A percentile compares a stretch with the other conserved stretches of the same genome.
phyloP scores from a whole-genome alignment of 2,797 vertebrate species.

The Sciurus vulgaris region DNA sequence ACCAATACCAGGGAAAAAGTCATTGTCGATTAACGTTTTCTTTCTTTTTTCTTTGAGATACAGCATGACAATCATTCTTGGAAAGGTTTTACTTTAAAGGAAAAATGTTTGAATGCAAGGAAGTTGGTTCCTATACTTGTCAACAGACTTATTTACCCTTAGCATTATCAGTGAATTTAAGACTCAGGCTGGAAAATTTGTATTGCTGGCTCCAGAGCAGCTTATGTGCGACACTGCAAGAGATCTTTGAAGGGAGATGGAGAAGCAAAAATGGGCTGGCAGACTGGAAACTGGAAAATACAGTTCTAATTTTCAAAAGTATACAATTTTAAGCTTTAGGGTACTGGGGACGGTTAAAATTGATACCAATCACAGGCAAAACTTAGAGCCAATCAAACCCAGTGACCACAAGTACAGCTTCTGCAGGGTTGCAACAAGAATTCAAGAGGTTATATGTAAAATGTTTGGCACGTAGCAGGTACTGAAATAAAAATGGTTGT shows the following conservation, averaged over 20 bases:
- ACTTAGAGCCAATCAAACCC: background rate
- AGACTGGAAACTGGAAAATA: constrained; percentile 64
- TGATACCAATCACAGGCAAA: background rate
- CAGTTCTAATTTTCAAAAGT: constrained; percentile 50
- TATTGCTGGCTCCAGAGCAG: constrained; percentile 15
- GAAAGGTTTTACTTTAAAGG: constrained; percentile 64
- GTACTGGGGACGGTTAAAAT: background rate
- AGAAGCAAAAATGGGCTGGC: constrained; percentile 3
- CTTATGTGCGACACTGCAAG: constrained; percentile 36
- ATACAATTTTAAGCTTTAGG: constrained; percentile 1
- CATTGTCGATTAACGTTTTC: constrained; percentile 25
- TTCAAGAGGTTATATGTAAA: background rate
- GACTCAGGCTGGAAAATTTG: constrained; percentile 59
- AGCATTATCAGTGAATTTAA: constrained; percentile 61
- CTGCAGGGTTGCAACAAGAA: background rate
- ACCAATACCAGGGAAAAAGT: background rate
- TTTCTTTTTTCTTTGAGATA: constrained; percentile 62
- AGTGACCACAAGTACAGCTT: background rate
- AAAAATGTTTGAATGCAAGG: constrained; percentile 62
- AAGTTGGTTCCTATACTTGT: constrained; percentile 69
- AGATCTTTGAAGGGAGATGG: background rate
- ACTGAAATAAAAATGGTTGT: background rate
- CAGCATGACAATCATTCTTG: constrained; percentile 41
- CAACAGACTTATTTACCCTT: constrained; percentile 51
- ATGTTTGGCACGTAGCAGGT: background rate